These are phyloP conservation scores for Fistularia commersonii DNA, from an alignment of 2,797 vertebrate species.

Conservation along the genomic window DNA sequence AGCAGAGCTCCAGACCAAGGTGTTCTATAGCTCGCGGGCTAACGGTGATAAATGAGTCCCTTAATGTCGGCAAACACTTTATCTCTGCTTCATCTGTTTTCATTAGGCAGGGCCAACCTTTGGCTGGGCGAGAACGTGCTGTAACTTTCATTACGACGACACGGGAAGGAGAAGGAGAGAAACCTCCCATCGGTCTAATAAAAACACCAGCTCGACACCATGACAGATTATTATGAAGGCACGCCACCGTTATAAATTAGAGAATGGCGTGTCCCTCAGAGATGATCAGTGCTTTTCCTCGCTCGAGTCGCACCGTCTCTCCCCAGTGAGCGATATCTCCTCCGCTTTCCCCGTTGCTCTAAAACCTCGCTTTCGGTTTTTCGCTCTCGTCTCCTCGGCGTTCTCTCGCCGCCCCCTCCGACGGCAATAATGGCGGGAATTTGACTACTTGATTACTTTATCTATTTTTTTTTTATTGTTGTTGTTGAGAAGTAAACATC, in stretches of 20 bases:
- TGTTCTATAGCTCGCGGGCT: conserved; percentile 76
- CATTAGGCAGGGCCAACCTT: conserved; percentile 81
- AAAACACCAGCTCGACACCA: conserved; percentile 60
- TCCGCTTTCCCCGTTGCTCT: background rate
- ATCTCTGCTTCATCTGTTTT: conserved; percentile 87
- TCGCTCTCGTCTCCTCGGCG: no score
- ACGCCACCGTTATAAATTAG: conserved; percentile 42
- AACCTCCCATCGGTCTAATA: conserved; percentile 68
- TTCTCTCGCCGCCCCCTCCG: conserved; percentile 1
- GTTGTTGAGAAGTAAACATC: conserved; percentile 15
- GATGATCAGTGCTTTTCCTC: conserved; percentile 30
- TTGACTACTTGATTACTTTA: no score
- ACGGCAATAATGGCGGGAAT: background rate
- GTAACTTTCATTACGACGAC: conserved; percentile 72
- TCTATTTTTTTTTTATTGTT: conserved; percentile 5
- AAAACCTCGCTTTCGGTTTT: conserved; percentile 1
- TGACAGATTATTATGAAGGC: conserved; percentile 60
- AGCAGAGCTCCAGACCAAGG: conserved; percentile 75
- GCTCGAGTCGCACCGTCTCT: conserved; percentile 2
- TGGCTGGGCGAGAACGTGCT: conserved; percentile 76
- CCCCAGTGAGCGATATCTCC: conserved; percentile 10
- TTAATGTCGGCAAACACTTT: conserved; percentile 85
- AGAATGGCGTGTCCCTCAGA: conserved; percentile 32
- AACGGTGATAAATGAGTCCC: conserved; percentile 83
- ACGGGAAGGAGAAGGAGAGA: conserved; percentile 49